Evolutionary conservation across 2,888 invertebrate genomes (phyloP), one percentile per base, ranked within the genome.

Genomic region (Napeogenes inachia): DNA sequence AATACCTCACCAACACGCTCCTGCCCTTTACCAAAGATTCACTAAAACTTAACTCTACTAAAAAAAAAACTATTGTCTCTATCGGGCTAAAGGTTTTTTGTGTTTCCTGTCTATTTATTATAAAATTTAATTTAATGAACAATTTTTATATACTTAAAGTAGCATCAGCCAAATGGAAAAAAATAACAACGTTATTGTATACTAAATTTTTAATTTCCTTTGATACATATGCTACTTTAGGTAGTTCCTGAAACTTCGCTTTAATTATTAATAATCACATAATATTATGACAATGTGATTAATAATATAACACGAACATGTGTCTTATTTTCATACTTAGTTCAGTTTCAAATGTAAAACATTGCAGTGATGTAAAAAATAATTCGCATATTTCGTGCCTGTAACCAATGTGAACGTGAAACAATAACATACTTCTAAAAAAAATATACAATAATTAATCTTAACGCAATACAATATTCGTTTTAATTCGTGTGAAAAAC

Each of bases 401-500:
- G 81, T 76, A 72, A 81, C 81, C 75, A 69, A 21, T 76, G 73
- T 73, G 68, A 62, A 67, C 61, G 56, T 68, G 59, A 21, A 21
- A 21, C 21, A 21, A 21, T 21, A 21, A 21, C 21, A 21, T 59
- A 79, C 79, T 78, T 79, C 79, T 84, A 84, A 84, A 81, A 78
- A 81, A 84, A 86, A 84, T 81, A 84, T 82, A 75, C 70, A 76
- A 81, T 78, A 75, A 79, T 79, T 70, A 80, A 73, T 76, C 79
- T 75, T 75, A 79, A 70, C 68, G 65, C 69, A 72, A 72, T 63
- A 65, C 65, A 63, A 47, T 61, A 59, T 57, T 76, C 71, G 72
- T 76, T 77, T 74, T 72, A 76, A 75, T 73, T 78, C 67, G 76
- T 82, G 79, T 77, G 77, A 75, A 80, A 79, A 82, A 62, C 59